Base-by-base conservation (phyloP, 1,140 invertebrate genomes). In the Cydia pomonella region DNA sequence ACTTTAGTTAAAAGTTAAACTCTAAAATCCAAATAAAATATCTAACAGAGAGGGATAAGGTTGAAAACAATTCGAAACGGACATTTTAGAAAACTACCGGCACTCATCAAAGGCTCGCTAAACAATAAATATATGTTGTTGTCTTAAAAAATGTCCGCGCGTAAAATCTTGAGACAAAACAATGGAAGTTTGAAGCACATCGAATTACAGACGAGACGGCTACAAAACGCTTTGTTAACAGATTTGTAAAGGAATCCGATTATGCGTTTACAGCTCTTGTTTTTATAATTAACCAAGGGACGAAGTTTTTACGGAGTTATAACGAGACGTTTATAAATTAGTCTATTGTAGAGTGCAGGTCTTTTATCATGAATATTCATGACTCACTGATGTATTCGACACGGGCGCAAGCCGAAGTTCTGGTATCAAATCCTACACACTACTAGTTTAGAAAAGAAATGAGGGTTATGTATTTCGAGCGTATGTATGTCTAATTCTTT, bases 151-250 rank as follows among this genome's bases (percentile, higher is more conserved):
- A 33, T 41, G 16, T 69, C 29, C 64, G 64, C 64, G 64, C 27
- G 64, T 69, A 69, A 69, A 69, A 69, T 33, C 64, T 29, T 29
- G 41, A 69, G n/a, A 69, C 64, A 69, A 69, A 41, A 69, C 64
- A 69, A 69, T 69, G 29, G 64, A n/a, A 21, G n/a, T 69, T 69
- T 69, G 64, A 69, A 69, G 64, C 64, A 21, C 64, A 13, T 69
- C 64, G 64, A 69, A 69, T 69, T 69, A 69, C n/a, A 69, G 64
- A 38, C 64, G 64, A 69, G 64, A 69, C 64, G 64, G 29, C 9
- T 69, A 69, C 64, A 69, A 69, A 69, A 33, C 29, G 64, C 29
- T 69, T 69, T 69, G 64, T 69, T 69, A 29, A 33, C n/a, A 10
- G 64, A 69, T 69, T 66, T 69, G 33, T 9, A 33, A 69, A 69